phyloP scores from a whole-genome alignment of 1,140 invertebrate species.

The Cardiocondyla obscurior region DNA sequence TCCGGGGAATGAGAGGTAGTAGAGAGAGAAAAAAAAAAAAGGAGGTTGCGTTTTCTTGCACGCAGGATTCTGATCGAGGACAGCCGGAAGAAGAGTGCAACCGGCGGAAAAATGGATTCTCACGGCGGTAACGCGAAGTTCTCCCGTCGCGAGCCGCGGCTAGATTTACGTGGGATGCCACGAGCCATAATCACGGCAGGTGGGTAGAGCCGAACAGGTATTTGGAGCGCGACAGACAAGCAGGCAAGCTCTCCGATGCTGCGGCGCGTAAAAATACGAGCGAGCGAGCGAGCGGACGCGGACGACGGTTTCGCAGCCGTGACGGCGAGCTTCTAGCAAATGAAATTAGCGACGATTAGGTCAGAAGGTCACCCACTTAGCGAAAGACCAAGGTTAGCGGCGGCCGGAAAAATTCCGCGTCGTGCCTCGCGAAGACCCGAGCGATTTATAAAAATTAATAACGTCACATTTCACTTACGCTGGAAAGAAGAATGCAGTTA shows the following conservation, averaged over 20 bases:
- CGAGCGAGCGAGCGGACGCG: not conserved
- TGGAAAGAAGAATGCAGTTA: too few species aligned
- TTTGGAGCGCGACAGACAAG: slow-evolving; percentile 68
- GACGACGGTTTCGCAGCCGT: slow-evolving; percentile 2
- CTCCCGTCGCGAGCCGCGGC: slow-evolving; percentile 49
- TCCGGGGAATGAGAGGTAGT: not conserved
- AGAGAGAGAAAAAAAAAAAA: not conserved
- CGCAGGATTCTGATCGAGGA: slow-evolving; percentile 14
- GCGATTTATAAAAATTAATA: not conserved
- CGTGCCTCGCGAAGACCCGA: not conserved
- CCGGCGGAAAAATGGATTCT: slow-evolving; percentile 62
- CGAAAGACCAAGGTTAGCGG: slow-evolving; percentile 54
- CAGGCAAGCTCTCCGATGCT: slow-evolving; percentile 33
- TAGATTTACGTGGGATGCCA: slow-evolving; percentile 67
- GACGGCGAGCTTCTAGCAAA: slow-evolving; percentile 55
- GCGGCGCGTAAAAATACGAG: slow-evolving; percentile 5
- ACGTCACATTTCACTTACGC: not conserved
- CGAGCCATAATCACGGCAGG: slow-evolving; percentile 67
- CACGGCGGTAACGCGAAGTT: slow-evolving; percentile 44
- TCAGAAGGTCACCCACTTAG: slow-evolving; percentile 69
- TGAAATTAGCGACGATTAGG: slow-evolving; percentile 71
- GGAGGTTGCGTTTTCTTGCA: slow-evolving; percentile 9
- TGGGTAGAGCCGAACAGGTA: slow-evolving; percentile 70
- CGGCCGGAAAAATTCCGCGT: slow-evolving; percentile 4
- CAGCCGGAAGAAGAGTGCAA: slow-evolving; percentile 38